A percentile compares a stretch with the other conserved stretches of the same genome.
phyloP scores from a whole-genome alignment of 2,113 vertebrate genomes.

The Craseonycteris thonglongyai region DNA sequence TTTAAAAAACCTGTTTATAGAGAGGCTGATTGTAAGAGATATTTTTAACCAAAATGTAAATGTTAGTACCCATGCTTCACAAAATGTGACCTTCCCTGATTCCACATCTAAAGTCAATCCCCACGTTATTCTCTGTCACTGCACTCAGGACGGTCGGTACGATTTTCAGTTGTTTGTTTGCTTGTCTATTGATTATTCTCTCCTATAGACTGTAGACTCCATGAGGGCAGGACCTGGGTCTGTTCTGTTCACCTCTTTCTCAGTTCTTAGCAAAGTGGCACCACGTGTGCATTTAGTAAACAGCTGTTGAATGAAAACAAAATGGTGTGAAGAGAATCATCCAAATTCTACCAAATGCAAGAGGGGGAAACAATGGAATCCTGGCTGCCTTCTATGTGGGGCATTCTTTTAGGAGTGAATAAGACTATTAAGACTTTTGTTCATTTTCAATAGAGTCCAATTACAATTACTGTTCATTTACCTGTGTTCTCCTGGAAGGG shows the following conservation, averaged over 20 bases:
- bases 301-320: neutral
- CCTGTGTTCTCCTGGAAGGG: slow-evolving; percentile 56
- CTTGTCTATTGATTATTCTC: neutral
- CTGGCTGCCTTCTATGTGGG: neutral
- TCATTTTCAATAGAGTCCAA: slow-evolving; percentile 35
- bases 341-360: neutral
- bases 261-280: neutral
- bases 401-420: neutral
- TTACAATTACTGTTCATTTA: slow-evolving; percentile 62
- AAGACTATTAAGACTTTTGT: slow-evolving; percentile 1
- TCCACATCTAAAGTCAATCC: neutral
- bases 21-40: neutral
- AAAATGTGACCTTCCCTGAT: neutral
- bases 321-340: slow-evolving; percentile 5
- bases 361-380: neutral
- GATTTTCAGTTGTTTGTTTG: neutral
- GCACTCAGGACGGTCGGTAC: neutral
- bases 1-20: neutral
- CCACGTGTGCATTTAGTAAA: neutral
- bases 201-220: neutral
- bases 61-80: neutral
- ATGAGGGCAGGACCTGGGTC: neutral
- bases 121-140: no score
- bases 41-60: slow-evolving; percentile 1
- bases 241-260: neutral